phyloP scores from a whole-genome alignment of 2,888 invertebrate species.

The Sclerodermus sp. region DNA sequence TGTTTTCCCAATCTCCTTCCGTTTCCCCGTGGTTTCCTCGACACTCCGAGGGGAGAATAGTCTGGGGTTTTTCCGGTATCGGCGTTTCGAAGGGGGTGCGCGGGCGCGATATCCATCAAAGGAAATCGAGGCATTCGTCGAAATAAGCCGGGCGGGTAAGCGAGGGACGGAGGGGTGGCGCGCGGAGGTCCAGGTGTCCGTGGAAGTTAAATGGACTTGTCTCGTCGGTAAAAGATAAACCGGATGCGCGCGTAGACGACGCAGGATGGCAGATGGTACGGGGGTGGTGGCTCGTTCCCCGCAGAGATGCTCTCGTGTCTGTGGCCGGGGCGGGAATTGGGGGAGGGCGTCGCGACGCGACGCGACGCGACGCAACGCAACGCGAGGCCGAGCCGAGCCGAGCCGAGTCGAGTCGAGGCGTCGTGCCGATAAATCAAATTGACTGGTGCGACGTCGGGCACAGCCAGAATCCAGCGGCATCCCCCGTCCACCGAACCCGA shows the following conservation, averaged over 20 bases:
- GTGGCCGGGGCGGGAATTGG: background rate
- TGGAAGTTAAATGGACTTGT: conserved; percentile 28
- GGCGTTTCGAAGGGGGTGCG: too few species aligned
- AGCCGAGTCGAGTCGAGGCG: conserved; percentile 34
- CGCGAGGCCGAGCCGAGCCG: conserved; percentile 3
- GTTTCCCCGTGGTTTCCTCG: too few species aligned
- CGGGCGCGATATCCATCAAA: too few species aligned
- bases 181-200: conserved; percentile 14
- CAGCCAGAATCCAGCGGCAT: conserved; percentile 37
- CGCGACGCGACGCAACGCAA: conserved; percentile 3
- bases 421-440: conserved; percentile 51
- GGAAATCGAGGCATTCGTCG: too few species aligned
- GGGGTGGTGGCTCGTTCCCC: conserved; percentile 13
- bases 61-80: too few species aligned
- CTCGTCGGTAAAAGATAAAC: conserved; percentile 30
- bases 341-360: conserved; percentile 6
- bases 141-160: too few species aligned
- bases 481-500: conserved; percentile 9
- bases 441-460: conserved; percentile 47
- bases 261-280: conserved; percentile 16
- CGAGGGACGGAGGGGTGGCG: too few species aligned
- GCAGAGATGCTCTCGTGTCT: conserved; percentile 7
- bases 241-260: conserved; percentile 25
- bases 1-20: too few species aligned
- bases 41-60: too few species aligned